Conservation (phyloP, 2,888 invertebrate species). For the Griposia aprilina region DNA sequence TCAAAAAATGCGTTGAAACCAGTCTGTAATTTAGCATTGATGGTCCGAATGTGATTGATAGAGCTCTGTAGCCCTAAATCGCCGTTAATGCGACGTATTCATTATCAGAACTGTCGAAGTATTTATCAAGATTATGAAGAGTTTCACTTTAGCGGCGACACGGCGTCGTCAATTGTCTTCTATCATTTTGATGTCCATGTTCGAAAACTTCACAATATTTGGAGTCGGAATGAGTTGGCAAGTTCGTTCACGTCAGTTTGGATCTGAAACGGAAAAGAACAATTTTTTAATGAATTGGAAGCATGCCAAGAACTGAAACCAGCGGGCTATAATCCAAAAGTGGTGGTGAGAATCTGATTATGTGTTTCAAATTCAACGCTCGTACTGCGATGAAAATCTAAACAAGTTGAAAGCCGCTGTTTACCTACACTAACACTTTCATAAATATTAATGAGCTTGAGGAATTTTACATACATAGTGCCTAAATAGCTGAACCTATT, state of each 20-base stretch:
- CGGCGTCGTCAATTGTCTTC: slow-evolving; percentile 82
- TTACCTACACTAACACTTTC: slow-evolving; percentile 7
- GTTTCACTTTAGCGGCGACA: slow-evolving; percentile 46
- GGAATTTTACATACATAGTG: slow-evolving; percentile 20
- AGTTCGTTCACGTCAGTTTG: slow-evolving; percentile 33
- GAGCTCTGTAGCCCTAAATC: slow-evolving; percentile 80
- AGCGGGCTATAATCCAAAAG: slow-evolving; percentile 21
- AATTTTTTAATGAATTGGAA: slow-evolving; percentile 55
- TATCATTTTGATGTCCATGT: slow-evolving; percentile 77
- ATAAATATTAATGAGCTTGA: slow-evolving; percentile 38
- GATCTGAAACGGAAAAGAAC: slow-evolving; percentile 76
- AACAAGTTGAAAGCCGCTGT: slow-evolving; percentile 29
- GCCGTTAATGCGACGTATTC: slow-evolving; percentile 72
- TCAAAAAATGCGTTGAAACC: slow-evolving; percentile 97
- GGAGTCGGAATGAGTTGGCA: slow-evolving; percentile 32
- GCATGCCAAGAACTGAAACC: slow-evolving; percentile 35
- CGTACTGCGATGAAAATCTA: slow-evolving; percentile 29
- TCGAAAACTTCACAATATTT: slow-evolving; percentile 53
- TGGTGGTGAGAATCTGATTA: slow-evolving; percentile 39
- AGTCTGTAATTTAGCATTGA: slow-evolving; percentile 98
- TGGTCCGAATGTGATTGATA: slow-evolving; percentile 79
- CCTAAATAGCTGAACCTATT: slow-evolving; percentile 25
- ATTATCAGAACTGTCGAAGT: slow-evolving; percentile 32
- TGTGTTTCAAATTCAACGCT: slow-evolving; percentile 36
- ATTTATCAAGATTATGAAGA: slow-evolving; percentile 49